Evolutionary conservation across 2,797 vertebrate species (phyloP).

Genomic region (Onychomys leucogaster): DNA sequence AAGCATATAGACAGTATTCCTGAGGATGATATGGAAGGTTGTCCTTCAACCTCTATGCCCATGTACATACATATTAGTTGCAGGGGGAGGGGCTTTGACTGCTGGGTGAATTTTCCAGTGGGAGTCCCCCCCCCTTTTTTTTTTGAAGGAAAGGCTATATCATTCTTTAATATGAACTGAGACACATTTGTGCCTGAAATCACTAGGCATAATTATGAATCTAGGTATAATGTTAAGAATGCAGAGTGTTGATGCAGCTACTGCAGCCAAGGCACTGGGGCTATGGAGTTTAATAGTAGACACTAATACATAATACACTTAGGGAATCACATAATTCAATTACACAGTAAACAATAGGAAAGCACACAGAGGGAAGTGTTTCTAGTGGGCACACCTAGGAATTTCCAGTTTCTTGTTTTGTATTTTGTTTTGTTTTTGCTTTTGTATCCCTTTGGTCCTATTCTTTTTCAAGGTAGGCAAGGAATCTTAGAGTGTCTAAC

Average conservation of each 20-base stretch:
- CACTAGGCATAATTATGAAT: conserved; percentile 58
- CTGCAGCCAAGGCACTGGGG: background rate
- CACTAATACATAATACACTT: conserved; percentile 68
- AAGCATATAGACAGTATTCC: background rate
- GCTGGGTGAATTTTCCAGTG: background rate
- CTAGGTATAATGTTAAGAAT: conserved; percentile 43
- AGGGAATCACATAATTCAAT: conserved; percentile 43
- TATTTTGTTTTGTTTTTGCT: background rate
- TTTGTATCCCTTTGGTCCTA: background rate
- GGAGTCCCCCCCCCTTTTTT: background rate
- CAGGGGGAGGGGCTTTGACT: no score
- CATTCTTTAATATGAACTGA: conserved; percentile 30
- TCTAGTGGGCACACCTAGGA: conserved; percentile 25
- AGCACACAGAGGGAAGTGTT: conserved; percentile 11
- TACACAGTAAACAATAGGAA: conserved; percentile 40
- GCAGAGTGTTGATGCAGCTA: conserved; percentile 38
- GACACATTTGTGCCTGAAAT: background rate
- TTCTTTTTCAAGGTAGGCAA: background rate
- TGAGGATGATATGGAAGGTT: background rate
- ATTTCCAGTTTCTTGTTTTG: background rate
- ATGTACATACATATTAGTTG: background rate
- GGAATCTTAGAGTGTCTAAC: background rate
- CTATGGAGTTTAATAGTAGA: conserved; percentile 60
- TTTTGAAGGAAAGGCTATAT: conserved; percentile 11
- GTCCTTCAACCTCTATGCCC: background rate